Conservation (phyloP, 2,888 invertebrate genomes). For the Blastobasis lacticolella region DNA sequence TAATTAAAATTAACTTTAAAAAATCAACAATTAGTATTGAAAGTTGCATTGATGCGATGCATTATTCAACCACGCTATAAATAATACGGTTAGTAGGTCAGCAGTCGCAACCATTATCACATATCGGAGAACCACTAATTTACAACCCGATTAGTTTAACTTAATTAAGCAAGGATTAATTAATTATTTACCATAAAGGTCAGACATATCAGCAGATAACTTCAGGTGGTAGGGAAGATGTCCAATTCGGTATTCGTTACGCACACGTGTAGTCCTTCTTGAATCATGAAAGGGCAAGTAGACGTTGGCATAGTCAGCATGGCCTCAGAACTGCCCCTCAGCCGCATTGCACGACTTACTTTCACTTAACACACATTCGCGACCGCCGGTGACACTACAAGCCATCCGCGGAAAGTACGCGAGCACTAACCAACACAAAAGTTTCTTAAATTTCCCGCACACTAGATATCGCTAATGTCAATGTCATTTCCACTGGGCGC, state of each 20-base stretch:
- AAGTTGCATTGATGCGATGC: no score
- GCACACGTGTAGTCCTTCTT: slow-evolving; percentile 46
- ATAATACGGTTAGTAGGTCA: no score
- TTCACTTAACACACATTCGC: slow-evolving; percentile 34
- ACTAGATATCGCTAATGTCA: slow-evolving; percentile 34
- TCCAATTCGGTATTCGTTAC: slow-evolving; percentile 24
- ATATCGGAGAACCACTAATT: no score
- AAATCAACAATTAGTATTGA: no score
- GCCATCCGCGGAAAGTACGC: slow-evolving; percentile 8
- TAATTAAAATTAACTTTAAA: no score
- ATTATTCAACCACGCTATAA: no score
- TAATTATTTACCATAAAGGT: no score
- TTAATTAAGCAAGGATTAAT: no score
- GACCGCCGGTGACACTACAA: slow-evolving; percentile 12
- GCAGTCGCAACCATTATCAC: no score
- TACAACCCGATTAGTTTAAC: no score
- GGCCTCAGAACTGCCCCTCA: slow-evolving; percentile 37
- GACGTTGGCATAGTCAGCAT: slow-evolving; percentile 24
- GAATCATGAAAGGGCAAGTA: slow-evolving; percentile 49
- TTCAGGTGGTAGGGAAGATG: slow-evolving; percentile 37
- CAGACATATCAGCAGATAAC: not conserved
- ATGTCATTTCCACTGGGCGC: slow-evolving; percentile 33
- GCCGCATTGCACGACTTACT: slow-evolving; percentile 48
- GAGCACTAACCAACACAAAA: slow-evolving; percentile 3
- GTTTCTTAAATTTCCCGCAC: slow-evolving; percentile 50